These are phyloP conservation scores for Lontra canadensis DNA, from an alignment of 2,113 vertebrate species.

Conservation along the genomic window DNA sequence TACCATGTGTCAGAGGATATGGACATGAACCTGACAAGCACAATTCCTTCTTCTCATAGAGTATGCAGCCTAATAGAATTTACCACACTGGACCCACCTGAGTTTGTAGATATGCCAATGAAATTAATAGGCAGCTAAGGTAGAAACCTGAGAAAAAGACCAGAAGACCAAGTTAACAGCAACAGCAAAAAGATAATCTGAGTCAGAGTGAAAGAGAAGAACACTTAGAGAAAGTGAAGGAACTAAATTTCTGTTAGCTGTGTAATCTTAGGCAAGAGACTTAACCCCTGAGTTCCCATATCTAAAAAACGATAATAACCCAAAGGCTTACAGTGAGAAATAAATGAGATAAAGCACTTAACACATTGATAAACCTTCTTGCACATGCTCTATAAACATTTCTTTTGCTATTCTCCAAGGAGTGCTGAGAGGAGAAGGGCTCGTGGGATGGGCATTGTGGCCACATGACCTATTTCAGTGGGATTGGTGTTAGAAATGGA, in stretches of 20 bases:
- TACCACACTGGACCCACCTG: background rate
- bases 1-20: background rate
- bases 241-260: background rate
- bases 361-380: background rate
- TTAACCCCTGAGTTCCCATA: background rate
- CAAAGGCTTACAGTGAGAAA: background rate
- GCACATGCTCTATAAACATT: background rate
- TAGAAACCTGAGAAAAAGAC: background rate
- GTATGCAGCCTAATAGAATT: background rate
- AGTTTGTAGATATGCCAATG: background rate
- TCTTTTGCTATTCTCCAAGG: background rate
- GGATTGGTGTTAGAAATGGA: background rate
- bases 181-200: background rate
- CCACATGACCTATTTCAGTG: background rate
- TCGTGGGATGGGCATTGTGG: background rate
- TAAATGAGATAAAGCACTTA: background rate
- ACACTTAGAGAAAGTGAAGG: background rate
- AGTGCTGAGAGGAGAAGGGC: background rate
- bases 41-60: background rate
- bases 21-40: background rate
- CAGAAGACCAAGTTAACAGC: background rate
- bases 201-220: background rate
- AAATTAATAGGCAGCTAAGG: background rate
- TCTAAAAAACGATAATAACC: background rate
- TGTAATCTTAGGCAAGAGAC: background rate